Percentiles rank a stretch among this genome's conserved stretches.
phyloP scores from a whole-genome alignment of 2,797 vertebrate genomes.

The Acrossocheilus wenchowensis region DNA sequence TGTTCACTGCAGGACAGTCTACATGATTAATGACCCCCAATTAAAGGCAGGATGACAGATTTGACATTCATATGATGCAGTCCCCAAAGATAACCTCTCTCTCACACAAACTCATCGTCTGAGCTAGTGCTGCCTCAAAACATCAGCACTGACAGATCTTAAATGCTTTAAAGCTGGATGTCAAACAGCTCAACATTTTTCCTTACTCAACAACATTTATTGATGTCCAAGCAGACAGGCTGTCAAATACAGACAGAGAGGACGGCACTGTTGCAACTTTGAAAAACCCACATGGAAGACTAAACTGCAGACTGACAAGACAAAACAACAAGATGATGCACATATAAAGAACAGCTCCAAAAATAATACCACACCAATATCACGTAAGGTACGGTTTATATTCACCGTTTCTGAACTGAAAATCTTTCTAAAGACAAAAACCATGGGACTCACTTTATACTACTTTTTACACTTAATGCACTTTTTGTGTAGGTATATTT shows the following conservation, averaged over 20 bases:
- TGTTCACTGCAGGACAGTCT: constrained; percentile 74
- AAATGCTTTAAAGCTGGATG: neutral
- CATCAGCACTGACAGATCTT: constrained; percentile 4
- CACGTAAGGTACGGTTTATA: too few species aligned
- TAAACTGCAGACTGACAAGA: neutral
- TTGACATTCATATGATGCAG: constrained; percentile 73
- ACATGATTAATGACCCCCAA: constrained; percentile 83
- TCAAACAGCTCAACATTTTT: constrained; percentile 44
- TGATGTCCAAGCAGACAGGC: constrained; percentile 35
- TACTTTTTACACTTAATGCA: neutral
- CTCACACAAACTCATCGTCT: constrained; percentile 33
- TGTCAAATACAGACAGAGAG: constrained; percentile 29
- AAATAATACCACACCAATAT: neutral
- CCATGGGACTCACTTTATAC: neutral
- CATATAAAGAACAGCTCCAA: neutral
- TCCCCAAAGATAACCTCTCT: constrained; percentile 58
- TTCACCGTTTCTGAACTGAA: neutral
- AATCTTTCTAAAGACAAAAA: neutral
- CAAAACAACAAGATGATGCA: neutral
- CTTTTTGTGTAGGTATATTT: neutral
- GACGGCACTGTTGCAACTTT: constrained; percentile 11
- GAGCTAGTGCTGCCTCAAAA: neutral
- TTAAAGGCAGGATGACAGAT: constrained; percentile 78
- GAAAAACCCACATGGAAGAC: neutral
- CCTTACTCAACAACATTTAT: constrained; percentile 47